These are phyloP conservation scores for Eucidaris tribuloides DNA, from an alignment of 35 echinoderm and acorn worm species.

Conservation along the genomic window DNA sequence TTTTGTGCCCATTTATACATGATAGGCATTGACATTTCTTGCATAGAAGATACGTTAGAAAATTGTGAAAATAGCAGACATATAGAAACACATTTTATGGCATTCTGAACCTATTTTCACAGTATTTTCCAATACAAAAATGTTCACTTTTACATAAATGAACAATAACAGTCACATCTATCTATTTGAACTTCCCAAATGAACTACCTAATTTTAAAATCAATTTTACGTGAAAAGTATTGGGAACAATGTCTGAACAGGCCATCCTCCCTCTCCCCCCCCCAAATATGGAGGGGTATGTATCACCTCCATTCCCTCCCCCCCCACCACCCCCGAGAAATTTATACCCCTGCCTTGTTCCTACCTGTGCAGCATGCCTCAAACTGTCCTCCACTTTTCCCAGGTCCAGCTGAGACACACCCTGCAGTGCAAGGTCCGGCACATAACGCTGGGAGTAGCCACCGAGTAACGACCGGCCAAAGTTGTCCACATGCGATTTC, in stretches of 20 bases:
- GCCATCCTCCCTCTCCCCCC: background rate
- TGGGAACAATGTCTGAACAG: background rate
- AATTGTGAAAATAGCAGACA: too few relatives aligned
- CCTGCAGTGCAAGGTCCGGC: conserved; percentile 92
- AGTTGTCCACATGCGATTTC: conserved; percentile 63
- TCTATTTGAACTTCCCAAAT: background rate
- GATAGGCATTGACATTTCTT: too few relatives aligned
- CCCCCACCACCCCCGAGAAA: background rate
- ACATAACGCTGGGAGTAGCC: conserved; percentile 80
- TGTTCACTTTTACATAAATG: too few relatives aligned
- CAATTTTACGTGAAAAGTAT: background rate
- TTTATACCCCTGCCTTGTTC: background rate
- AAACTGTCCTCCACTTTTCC: conserved; percentile 41
- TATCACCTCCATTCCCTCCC: too few relatives aligned
- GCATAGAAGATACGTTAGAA: too few relatives aligned
- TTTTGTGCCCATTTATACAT: too few relatives aligned
- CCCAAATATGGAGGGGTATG: too few relatives aligned
- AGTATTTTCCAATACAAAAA: too few relatives aligned
- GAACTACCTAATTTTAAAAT: background rate
- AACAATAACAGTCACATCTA: too few relatives aligned
- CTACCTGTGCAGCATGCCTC: conserved; percentile 62
- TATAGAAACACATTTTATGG: too few relatives aligned
- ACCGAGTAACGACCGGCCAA: conserved; percentile 92
- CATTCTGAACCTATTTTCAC: too few relatives aligned
- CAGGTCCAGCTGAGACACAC: conserved; percentile 48